Base-by-base conservation (phyloP, 64 coral and sea anemone genomes). In the Platygyra sinensis region DNA sequence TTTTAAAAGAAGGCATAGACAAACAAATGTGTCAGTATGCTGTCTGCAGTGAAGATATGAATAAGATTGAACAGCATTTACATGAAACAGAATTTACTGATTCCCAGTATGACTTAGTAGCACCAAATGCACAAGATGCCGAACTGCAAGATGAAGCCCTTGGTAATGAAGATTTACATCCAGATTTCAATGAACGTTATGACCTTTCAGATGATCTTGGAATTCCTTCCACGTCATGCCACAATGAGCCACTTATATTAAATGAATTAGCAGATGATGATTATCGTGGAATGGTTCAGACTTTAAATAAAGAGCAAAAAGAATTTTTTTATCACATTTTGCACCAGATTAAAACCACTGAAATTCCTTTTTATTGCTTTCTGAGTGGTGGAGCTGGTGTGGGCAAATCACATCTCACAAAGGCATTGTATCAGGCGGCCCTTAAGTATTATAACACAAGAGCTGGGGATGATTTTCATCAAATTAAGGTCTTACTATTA, bases 21-120 rank as follows among this genome's bases (percentile, higher is more conserved):
- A 16, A 88, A 55, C 67, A 88, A 88, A 88, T 75, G 69, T 30
- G 27, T 9, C 67, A 88, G 51, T 89, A 77, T 89, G 73, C 73
- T 63, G 27, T 72, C 18, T 62, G 71, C 19, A 65, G 83, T 32
- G 57, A 59, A 38, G 28, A 86, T 62, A 20, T 67, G 36, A 15
- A 72, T 72, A 62, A 84, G 36, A 86, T 86, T 22, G 15, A 76
- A 51, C 2, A 8, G 22, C 74, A 76, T n/a, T n/a, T n/a, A n/a
- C n/a, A n/a, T 8, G 17, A 50, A 50, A 36, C 9, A 2, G 24
- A 50, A 10, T 5, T 16, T 20, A 38, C 49, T 2, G 36, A 24
- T 15, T 50, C 18, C 50, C 31, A 77, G 13, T 78, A 20, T 78
- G 76, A 52, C 19, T 52, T 22, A n/a, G n/a, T n/a, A n/a, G n/a